Base-by-base conservation (phyloP, 2,888 invertebrate genomes). In the Nymphalis c-album region DNA sequence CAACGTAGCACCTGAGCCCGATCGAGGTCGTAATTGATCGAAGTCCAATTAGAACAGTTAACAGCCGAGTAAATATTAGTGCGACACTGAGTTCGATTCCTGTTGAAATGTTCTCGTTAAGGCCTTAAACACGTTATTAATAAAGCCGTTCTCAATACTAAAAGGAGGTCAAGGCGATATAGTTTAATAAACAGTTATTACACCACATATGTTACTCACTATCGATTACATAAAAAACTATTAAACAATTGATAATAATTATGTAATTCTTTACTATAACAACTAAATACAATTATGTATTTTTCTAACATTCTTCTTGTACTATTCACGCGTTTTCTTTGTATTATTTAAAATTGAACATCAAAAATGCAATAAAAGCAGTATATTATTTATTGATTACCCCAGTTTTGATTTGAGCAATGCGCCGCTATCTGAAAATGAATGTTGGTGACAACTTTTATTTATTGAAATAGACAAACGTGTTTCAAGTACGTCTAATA, bases 111-210 rank as follows among this genome's bases (percentile, higher is more conserved):
- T 65, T 65, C 59, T 61, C 58, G 50, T 69, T 69, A 46, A 47
- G 46, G 31, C 60, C 51, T 59, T 57, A 70, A 64, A 70, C 63
- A 35, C 51, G 67, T 64, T 67, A 51, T 66, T 67, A 62, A 55
- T 55, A 47, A 40, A 59, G 62, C n/a, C 51, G 67, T 58, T 51
- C 59, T 67, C 67, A 70, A 58, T 60, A 55, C 7, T 17, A 18
- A 67, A 66, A 70, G 47, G 67, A 67, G 69, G 69, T 67, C 64
- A 70, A 70, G 70, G 67, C 47, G 45, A 51, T 26, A 26, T 51
- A 45, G 35, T 40, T 48, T 60, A 47, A 65, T 60, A 55, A 35
- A 18, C 47, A 46, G 17, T 22, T 35, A 22, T 16, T 55, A n/a
- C 13, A 46, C 7, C 50, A 50, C 20, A 55, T 22, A 60, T 20